Conservation (phyloP, 2,113 vertebrate species). For the Dicentrarchus labrax region DNA sequence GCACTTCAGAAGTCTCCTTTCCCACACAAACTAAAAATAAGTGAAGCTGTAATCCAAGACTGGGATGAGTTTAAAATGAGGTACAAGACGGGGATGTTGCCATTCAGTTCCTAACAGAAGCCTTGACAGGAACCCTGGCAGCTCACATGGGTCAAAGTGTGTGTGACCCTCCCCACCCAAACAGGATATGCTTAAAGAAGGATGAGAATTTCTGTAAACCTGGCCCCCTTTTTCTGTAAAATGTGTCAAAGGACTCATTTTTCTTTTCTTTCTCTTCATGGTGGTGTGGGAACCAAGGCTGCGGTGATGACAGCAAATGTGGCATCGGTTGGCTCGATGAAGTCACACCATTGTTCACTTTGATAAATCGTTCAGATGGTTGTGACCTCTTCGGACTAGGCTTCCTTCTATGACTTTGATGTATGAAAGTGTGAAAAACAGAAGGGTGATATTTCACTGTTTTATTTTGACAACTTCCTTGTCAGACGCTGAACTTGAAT, state of each 20-base stretch:
- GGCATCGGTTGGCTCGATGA: constrained; percentile 55
- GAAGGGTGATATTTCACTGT: constrained; percentile 16
- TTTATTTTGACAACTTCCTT: constrained; percentile 59
- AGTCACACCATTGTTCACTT: constrained; percentile 83
- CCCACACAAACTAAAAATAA: constrained; percentile 35
- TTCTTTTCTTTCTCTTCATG: constrained; percentile 52
- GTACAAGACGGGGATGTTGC: constrained; percentile 38
- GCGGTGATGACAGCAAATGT: constrained; percentile 71
- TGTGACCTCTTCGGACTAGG: constrained; percentile 60
- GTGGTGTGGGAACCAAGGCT: constrained; percentile 83
- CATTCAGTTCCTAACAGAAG: constrained; percentile 68
- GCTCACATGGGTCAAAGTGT: constrained; percentile 72
- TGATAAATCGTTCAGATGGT: constrained; percentile 70
- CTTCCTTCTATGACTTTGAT: constrained; percentile 74
- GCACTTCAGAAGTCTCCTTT: not conserved
- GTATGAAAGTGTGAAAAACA: constrained; percentile 72
- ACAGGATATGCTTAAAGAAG: constrained; percentile 81
- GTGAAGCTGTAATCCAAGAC: constrained; percentile 14
- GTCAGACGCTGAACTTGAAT: constrained; percentile 41
- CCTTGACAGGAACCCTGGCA: constrained; percentile 77
- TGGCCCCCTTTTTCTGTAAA: constrained; percentile 63
- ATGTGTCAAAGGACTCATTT: constrained; percentile 76
- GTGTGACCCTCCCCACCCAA: constrained; percentile 60
- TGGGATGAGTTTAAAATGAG: constrained; percentile 34
- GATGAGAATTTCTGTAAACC: constrained; percentile 71